Base-by-base conservation (phyloP, 1,140 invertebrate species). In the Stegodyphus dumicola region DNA sequence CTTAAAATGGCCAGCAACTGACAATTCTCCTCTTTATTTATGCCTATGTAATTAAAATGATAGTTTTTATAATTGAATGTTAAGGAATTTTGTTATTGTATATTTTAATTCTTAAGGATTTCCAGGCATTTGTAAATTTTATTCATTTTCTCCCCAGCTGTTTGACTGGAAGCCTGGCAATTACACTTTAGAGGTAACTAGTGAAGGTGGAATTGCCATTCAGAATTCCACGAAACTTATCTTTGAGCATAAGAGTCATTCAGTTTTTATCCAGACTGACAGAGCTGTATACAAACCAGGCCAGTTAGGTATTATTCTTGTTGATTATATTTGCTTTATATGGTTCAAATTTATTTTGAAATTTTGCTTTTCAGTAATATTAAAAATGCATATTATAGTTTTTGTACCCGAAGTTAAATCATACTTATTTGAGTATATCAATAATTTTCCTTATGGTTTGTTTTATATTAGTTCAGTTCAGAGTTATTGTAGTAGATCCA, bases 231-330 rank as follows among this genome's bases (percentile, higher is more conserved):
- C 94, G 2, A 91, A 92, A 2, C 88, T 98, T 1, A 91, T 93
- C 6, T 97, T 94, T 90, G 92, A 95, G 17, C 93, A 94, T 71
- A 96, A 97, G 90, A 96, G 95, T 88, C 95, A 95, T 88, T 96
- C 96, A 10, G 93, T 97, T 6, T 97, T 98, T 88, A 94, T 99
- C 87, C 97, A 99, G 90, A 98, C 97, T 0, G 97, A 99, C 91
- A 96, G 97, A 91, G 94, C 95, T 5, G 94, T 98, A 77, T 99
- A 99, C 90, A 96, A 98, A 90, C 97, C 97, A 0, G 94, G 94
- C 7, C 94, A 95, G 89, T 93, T 87, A 77, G 88, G 89, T 89
- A 86, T 67, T 15, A 5, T 33, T 13, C 52, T 33, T n/a, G 33
- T 33, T 33, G 17, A 6, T 54, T 56, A 69, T 48, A 33, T 33